Evolutionary conservation across 2,888 invertebrate species (phyloP), one percentile per base, ranked within the genome.

Genomic region (Yponomeuta cagnagella): DNA sequence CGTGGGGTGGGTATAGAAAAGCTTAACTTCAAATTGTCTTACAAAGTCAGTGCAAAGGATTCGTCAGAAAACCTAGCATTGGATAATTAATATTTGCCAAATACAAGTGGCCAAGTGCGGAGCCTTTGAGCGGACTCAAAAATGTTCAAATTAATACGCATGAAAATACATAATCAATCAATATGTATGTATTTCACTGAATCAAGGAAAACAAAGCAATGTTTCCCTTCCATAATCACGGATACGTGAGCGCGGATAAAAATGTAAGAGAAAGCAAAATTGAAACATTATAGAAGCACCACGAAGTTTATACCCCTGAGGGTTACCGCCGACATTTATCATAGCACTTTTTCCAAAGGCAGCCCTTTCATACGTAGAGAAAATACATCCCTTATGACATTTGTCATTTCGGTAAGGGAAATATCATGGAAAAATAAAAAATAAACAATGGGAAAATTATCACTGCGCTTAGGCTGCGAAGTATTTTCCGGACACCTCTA

Each of bases 221-320:
- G 30, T 23, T 64, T 12, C 31, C 8, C 64, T 64, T 23, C 64
- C 30, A 64, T 10, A 64, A 64, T 30, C 64, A 64, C 64, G 5
- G 52, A 4, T 8, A 52, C 30, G 30, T 23, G 23, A 30, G 65
- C 33, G 33, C 31, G 31, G 65, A 23, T 31, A 23, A 31, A 64
- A 65, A 65, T 30, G 30, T 8, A 65, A 33, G 65, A 10, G 8
- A 10, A 33, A 65, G 37, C 70, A 15, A 70, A 70, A 70, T 43
- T 63, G 64, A 70, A 64, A 48, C 70, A 33, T 65, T 70, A 66
- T 70, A 31, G 31, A 64, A 64, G 30, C 66, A 48, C 33, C 43
- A 66, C 30, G 31, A 52, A 70, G 70, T 70, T 70, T 66, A 66
- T 48, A 66, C 70, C 66, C 70, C 15, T 37, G 67, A 65, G 65